Conservation (phyloP, 2,797 vertebrate species). For the Cynopterus sphinx region DNA sequence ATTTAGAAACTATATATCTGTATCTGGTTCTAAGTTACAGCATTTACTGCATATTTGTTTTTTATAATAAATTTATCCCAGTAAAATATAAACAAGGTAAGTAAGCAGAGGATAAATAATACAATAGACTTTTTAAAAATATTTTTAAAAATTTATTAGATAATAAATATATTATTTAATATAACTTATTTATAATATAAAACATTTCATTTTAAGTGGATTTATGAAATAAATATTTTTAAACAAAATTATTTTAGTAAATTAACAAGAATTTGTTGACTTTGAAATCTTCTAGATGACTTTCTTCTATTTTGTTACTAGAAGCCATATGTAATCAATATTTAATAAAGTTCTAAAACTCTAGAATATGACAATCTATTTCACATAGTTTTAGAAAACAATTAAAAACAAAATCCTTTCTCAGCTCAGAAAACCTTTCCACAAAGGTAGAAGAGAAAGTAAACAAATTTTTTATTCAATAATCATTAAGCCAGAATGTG, state of each 20-base stretch:
- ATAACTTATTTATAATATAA: too few relatives aligned
- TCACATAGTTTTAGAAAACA: not conserved
- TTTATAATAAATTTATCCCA: conserved; percentile 23
- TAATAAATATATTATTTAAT: not conserved
- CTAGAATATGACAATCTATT: not conserved
- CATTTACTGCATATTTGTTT: not conserved
- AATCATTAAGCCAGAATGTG: not conserved
- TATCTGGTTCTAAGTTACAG: not conserved
- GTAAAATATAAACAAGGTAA: not conserved
- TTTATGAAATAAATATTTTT: not conserved
- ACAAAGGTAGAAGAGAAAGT: not conserved
- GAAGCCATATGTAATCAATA: not conserved
- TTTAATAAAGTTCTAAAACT: not conserved
- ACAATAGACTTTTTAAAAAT: not conserved
- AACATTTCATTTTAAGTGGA: not conserved
- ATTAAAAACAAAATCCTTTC: not conserved
- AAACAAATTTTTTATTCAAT: conserved; percentile 5
- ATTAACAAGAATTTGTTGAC: not conserved
- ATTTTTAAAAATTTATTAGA: conserved; percentile 20
- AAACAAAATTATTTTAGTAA: conserved; percentile 11
- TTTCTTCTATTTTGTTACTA: not conserved
- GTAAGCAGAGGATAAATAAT: not conserved
- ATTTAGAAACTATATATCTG: not conserved
- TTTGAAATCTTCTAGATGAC: not conserved
- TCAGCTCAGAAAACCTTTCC: not conserved